These are phyloP conservation scores for Dipodomys ordii DNA, from an alignment of 2,113 vertebrate species.

Conservation along the genomic window DNA sequence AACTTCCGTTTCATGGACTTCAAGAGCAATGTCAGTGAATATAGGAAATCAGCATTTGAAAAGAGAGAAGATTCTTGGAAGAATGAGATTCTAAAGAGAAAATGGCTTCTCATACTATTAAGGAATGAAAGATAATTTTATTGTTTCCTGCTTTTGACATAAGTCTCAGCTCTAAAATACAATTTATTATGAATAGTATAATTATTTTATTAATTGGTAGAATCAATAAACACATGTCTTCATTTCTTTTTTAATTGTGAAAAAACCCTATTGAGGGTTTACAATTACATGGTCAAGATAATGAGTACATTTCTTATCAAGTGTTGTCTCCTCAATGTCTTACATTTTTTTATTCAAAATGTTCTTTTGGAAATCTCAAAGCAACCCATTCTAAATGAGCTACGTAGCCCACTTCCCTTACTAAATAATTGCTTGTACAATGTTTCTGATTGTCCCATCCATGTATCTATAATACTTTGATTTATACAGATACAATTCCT, in stretches of 20 bases:
- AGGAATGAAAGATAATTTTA: too few species aligned
- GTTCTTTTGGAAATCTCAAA: not conserved
- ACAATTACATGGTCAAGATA: too few species aligned
- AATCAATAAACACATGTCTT: too few species aligned
- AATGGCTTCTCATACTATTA: too few species aligned
- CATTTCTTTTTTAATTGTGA: too few species aligned
- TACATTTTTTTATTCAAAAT: not conserved
- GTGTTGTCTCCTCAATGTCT: not conserved
- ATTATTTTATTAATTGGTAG: too few species aligned
- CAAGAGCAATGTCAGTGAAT: not conserved
- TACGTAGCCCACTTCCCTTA: not conserved
- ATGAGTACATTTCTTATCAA: too few species aligned
- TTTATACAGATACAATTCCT: conserved; percentile 2
- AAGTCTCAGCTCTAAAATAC: not conserved
- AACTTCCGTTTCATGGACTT: not conserved
- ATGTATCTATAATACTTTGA: conserved; percentile 30
- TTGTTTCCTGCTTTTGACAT: too few species aligned
- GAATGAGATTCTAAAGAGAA: not conserved
- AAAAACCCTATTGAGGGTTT: too few species aligned
- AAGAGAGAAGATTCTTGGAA: not conserved
- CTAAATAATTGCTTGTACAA: not conserved
- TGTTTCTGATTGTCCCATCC: not conserved
- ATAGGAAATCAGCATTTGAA: not conserved
- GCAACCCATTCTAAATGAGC: not conserved
- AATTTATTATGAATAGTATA: too few species aligned